phyloP scores from a whole-genome alignment of 2,888 invertebrate genomes.

The Lasioglossum zephyrum region DNA sequence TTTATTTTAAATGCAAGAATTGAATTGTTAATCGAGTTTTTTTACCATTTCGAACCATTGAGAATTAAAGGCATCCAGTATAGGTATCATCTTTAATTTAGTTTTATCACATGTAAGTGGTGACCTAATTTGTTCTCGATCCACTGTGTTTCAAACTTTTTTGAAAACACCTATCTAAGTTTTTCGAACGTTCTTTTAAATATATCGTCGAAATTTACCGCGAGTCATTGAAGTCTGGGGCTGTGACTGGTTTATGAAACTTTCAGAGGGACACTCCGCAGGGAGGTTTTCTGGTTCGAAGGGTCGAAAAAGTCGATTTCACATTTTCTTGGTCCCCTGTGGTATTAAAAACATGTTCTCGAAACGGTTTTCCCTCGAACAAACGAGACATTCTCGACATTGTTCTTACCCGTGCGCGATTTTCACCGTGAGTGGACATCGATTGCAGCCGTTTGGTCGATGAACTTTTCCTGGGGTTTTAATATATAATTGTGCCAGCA shows the following conservation, averaged over 20 bases:
- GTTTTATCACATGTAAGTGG: neutral
- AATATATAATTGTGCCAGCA: constrained; percentile 16
- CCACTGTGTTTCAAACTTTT: neutral
- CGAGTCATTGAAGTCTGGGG: neutral
- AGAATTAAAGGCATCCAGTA: too few relatives aligned
- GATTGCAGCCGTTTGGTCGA: constrained; percentile 2
- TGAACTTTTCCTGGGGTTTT: constrained; percentile 36
- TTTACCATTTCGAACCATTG: neutral
- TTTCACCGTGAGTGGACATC: neutral
- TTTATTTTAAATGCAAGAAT: neutral
- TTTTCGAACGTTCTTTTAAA: neutral
- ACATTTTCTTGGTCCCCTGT: neutral
- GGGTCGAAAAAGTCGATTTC: neutral
- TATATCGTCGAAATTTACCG: neutral
- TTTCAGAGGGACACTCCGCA: neutral
- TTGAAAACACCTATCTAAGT: neutral
- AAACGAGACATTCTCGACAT: neutral
- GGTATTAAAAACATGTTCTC: neutral
- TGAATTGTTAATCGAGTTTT: neutral
- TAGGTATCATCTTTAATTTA: neutral
- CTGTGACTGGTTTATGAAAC: neutral
- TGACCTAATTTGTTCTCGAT: neutral
- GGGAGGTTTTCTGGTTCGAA: neutral
- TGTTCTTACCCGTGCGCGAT: neutral
- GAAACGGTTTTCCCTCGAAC: neutral